Conservation (phyloP, 2,113 vertebrate species). For the Gymnocephalus cernua region DNA sequence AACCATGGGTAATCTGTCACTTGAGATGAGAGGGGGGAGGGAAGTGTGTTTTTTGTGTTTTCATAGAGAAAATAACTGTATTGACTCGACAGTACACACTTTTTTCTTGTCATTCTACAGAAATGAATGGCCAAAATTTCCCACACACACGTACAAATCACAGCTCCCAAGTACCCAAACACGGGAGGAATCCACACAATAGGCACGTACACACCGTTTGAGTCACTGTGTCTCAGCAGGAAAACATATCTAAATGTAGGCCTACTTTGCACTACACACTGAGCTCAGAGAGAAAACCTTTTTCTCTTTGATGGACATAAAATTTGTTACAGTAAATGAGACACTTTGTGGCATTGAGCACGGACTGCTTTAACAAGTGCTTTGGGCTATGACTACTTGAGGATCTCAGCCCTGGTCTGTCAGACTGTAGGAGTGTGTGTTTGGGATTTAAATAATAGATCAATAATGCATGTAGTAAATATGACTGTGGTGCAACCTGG, state of each 20-base stretch:
- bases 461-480: conserved; percentile 72
- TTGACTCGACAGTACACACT: neutral
- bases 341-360: conserved; percentile 25
- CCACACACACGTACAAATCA: neutral
- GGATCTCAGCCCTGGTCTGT: conserved; percentile 32
- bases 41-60: neutral
- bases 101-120: neutral
- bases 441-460: conserved; percentile 66
- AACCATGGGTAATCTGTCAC: conserved; percentile 49
- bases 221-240: neutral
- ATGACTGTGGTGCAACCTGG: conserved; percentile 49
- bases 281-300: conserved; percentile 12
- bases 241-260: conserved; percentile 17
- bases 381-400: conserved; percentile 28
- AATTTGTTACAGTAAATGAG: conserved; percentile 38
- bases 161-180: neutral
- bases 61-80: neutral
- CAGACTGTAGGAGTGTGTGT: conserved; percentile 43
- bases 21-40: conserved; percentile 20
- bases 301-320: neutral
- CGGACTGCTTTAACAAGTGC: conserved; percentile 31
- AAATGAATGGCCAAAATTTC: conserved; percentile 12
- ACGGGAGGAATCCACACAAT: neutral
- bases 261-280: neutral
- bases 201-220: too few species aligned